phyloP scores from a whole-genome alignment of 2,797 vertebrate genomes.

The Gymnoscopelus braueri region DNA sequence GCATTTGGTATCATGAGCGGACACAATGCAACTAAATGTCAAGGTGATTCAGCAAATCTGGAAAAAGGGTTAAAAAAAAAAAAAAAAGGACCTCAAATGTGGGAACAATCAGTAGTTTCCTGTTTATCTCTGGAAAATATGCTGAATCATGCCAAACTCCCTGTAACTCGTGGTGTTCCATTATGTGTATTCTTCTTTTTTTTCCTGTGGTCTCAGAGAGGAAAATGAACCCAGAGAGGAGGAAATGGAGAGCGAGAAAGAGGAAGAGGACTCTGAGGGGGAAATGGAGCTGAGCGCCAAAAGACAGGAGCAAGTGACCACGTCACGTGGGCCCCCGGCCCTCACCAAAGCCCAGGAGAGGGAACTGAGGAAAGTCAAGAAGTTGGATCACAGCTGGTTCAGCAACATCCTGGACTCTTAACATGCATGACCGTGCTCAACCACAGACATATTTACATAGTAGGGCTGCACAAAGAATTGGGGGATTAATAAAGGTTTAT shows the following conservation, averaged over 20 bases:
- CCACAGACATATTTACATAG: not conserved
- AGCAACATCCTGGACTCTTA: constrained; percentile 57
- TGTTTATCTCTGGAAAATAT: constrained; percentile 42
- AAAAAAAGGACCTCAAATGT: not conserved
- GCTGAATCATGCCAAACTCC: constrained; percentile 14
- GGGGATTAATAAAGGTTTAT: not conserved
- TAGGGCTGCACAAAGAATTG: too few species aligned
- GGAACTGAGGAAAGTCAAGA: constrained; percentile 86
- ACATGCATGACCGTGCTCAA: constrained; percentile 16
- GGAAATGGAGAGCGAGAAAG: constrained; percentile 87
- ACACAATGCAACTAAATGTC: not conserved
- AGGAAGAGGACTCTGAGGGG: constrained; percentile 85
- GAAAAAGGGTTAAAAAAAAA: not conserved
- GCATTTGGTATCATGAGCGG: not conserved
- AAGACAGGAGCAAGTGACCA: constrained; percentile 24
- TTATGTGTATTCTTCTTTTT: not conserved
- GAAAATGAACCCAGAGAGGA: constrained; percentile 68
- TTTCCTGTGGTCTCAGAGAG: constrained; percentile 46
- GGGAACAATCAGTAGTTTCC: constrained; percentile 1
- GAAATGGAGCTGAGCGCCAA: constrained; percentile 68
- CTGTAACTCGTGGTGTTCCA: not conserved
- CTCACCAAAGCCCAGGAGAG: constrained; percentile 84
- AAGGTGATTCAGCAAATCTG: constrained; percentile 17
- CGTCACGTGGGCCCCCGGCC: constrained; percentile 43
- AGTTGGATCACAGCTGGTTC: constrained; percentile 90